Evolutionary conservation across 2,113 vertebrate genomes (phyloP).

Genomic region (Rana temporaria): DNA sequence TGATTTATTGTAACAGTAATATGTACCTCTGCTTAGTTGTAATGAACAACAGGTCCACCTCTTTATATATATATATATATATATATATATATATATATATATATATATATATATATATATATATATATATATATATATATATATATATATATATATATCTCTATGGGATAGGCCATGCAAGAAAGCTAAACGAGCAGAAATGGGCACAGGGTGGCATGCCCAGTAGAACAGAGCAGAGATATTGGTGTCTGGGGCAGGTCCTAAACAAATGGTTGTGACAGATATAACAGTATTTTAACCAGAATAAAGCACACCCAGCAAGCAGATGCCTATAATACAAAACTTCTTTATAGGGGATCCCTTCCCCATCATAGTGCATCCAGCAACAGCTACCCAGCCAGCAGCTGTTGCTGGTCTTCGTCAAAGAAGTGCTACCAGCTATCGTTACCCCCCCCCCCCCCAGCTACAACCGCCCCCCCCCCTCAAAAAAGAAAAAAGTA

Average conservation of each 20-base stretch:
- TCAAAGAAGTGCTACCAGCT: slow-evolving; percentile 28
- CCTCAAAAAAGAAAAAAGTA: not conserved
- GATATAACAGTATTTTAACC: too few species aligned
- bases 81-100: too few species aligned
- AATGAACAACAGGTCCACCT: too few species aligned
- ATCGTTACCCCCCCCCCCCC: not conserved
- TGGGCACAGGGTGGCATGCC: not conserved
- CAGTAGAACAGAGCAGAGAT: not conserved
- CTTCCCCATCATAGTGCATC: slow-evolving; percentile 18
- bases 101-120: too few species aligned
- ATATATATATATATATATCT: too few species aligned
- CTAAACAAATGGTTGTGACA: not conserved
- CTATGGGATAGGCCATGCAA: not conserved
- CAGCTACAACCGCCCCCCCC: not conserved
- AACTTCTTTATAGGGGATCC: not conserved
- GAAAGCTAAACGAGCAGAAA: not conserved
- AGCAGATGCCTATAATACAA: not conserved
- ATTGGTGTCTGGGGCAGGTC: not conserved
- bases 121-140: too few species aligned
- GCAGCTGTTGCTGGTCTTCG: slow-evolving; percentile 17
- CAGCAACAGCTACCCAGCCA: not conserved
- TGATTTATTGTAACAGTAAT: too few species aligned
- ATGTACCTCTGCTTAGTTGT: too few species aligned
- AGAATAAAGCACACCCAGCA: not conserved
- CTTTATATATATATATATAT: too few species aligned